These are phyloP conservation scores for Nymphalis urticae DNA, from an alignment of 2,888 invertebrate species.

Conservation along the genomic window DNA sequence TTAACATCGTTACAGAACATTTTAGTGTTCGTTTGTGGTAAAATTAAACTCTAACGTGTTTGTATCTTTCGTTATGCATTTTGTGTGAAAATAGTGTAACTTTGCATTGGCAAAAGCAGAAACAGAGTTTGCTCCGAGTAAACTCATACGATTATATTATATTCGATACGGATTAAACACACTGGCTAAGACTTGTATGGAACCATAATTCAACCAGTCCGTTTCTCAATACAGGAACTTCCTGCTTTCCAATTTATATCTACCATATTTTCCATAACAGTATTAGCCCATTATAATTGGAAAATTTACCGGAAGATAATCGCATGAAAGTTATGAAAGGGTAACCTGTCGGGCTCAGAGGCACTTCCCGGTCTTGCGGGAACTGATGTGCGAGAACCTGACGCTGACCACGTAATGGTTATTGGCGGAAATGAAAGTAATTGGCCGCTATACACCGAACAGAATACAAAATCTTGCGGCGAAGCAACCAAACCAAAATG, in stretches of 20 bases:
- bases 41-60: too few species aligned
- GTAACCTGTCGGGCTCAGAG: slow-evolving; percentile 14
- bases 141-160: neutral
- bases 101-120: too few species aligned
- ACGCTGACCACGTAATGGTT: slow-evolving; percentile 31
- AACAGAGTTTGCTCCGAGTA: too few species aligned
- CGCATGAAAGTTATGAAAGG: slow-evolving; percentile 24
- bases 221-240: slow-evolving; percentile 16
- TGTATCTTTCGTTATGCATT: too few species aligned
- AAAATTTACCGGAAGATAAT: slow-evolving; percentile 29
- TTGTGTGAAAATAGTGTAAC: too few species aligned
- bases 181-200: neutral
- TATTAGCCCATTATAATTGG: slow-evolving; percentile 23
- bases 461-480: slow-evolving; percentile 21
- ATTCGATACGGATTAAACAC: neutral
- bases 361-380: slow-evolving; percentile 35
- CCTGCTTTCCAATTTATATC: slow-evolving; percentile 22
- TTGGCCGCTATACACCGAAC: slow-evolving; percentile 34
- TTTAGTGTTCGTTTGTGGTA: too few species aligned
- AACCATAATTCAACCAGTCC: slow-evolving; percentile 4
- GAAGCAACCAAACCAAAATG: neutral
- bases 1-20: neutral
- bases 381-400: slow-evolving; percentile 31
- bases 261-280: slow-evolving; percentile 11
- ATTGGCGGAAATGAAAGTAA: slow-evolving; percentile 38